Conservation (phyloP, 2,797 vertebrate species). For the Dromococcyx pavoninus region DNA sequence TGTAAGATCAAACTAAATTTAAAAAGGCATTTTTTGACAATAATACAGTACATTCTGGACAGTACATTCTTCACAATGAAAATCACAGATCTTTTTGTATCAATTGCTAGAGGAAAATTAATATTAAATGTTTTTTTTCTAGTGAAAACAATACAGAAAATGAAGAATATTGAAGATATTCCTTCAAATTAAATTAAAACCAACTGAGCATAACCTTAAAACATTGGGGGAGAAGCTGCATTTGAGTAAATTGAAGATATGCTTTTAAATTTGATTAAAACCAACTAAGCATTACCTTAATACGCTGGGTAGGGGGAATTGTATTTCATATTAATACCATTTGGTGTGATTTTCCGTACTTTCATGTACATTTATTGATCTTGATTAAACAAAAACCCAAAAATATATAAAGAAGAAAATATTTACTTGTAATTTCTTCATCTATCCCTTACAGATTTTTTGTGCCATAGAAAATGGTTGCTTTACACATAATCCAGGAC, state of each 20-base stretch:
- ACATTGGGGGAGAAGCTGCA: fast-evolving
- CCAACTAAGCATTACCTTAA: not conserved
- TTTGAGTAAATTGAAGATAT: not conserved
- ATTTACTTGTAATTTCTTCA: not conserved
- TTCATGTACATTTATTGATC: not conserved
- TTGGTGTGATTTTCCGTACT: not conserved
- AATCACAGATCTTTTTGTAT: not conserved
- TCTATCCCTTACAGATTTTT: not conserved
- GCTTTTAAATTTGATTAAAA: not conserved
- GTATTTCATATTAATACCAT: not conserved
- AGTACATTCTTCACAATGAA: not conserved
- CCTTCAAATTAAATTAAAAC: not conserved
- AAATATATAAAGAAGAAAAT: not conserved
- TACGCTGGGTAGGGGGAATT: fast-evolving
- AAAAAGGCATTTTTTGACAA: not conserved
- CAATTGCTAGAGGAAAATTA: not conserved
- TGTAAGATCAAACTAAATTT: not conserved
- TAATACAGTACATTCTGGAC: not conserved
- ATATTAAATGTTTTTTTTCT: not conserved
- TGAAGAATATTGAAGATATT: not conserved
- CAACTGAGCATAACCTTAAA: not conserved
- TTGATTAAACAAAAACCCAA: not conserved
- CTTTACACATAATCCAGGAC: not conserved
- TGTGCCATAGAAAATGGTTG: not conserved
- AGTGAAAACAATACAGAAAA: not conserved